Evolutionary conservation across 2,888 invertebrate species (phyloP), one percentile per base, ranked within the genome.

Genomic region (Chaitophorus viminalis): DNA sequence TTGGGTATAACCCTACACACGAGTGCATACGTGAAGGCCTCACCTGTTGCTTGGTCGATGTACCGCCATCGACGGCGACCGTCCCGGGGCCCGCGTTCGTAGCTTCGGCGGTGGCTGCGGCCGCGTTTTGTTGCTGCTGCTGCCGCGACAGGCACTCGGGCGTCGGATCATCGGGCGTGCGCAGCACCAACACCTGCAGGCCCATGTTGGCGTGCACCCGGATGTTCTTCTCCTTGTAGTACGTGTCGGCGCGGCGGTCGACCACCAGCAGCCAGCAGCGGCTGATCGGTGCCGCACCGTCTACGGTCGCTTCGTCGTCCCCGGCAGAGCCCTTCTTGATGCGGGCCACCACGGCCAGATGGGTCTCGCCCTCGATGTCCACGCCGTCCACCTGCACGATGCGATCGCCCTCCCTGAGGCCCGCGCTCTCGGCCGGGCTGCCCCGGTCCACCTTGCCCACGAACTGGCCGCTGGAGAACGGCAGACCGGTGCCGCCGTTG

Each of bases 401-500:
- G 90, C 98, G 94, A 92, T 99, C 99, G 89, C 98, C 98, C 92
- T 97, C 95, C 88, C 93, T 93, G 84, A 97, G 92, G 6, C 97
- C 97, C 31, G 97, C 96, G 39, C 93, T 92, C 92, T 97, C 96
- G 17, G 97, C 96, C 84, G 97, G 97, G 79, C 96, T 96, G 89
- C 95, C 96, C 11, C 96, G 96, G 93, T 99, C 99, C 88, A 99
- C 98, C 92, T 98, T 98, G 68, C 99, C 99, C 91, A 99, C 97
- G 90, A 92, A 94, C 92, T 99, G 99, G 60, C 98, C 98, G 9
- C 84, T 77, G 46, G 82, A 82, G 52, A 82, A 82, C 25, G 82
- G 82, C 72, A 82, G 14, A 3, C 54, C 77, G 9, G 25, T 8
- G 21, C 65, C 65, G n/a, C 70, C 54, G 52, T 78, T 78, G 52